Conservation (phyloP, 2,888 invertebrate species). For the Phengaris arion region DNA sequence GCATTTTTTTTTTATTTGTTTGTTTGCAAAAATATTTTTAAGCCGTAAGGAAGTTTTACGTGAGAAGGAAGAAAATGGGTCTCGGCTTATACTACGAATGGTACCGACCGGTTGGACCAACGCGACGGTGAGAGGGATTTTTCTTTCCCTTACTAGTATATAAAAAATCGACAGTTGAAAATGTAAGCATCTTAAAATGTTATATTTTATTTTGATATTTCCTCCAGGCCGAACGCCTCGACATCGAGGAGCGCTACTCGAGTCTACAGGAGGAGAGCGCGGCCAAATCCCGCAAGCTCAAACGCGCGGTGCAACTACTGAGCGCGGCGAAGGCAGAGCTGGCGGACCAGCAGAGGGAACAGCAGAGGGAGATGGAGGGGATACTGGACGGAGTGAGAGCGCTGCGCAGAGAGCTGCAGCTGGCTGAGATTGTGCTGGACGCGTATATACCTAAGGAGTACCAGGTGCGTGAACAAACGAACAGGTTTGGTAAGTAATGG, state of each 20-base stretch:
- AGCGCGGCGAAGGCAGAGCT: conserved; percentile 92
- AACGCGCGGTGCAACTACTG: conserved; percentile 91
- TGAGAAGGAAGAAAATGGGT: too few species aligned
- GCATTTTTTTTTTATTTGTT: too few species aligned
- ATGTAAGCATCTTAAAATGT: too few species aligned
- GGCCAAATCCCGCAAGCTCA: conserved; percentile 94
- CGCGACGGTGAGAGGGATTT: too few species aligned
- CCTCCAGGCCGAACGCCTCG: conserved; percentile 87
- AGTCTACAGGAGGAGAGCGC: conserved; percentile 96
- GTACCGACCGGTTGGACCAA: too few species aligned
- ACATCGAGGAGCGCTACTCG: conserved; percentile 96
- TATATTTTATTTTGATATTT: too few species aligned
- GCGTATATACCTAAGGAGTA: conserved; percentile 96
- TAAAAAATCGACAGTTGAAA: too few species aligned
- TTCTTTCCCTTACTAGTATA: too few species aligned
- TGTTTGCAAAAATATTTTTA: too few species aligned
- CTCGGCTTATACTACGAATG: too few species aligned
- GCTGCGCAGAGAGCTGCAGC: conserved; percentile 91
- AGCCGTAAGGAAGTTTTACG: too few species aligned
- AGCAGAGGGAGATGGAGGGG: conserved; percentile 98
- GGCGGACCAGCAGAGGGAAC: conserved; percentile 93
- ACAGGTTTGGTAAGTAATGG: not conserved
- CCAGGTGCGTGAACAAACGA: conserved; percentile 78
- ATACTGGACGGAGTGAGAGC: conserved; percentile 95
- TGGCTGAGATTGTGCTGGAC: conserved; percentile 94